Base-by-base conservation (phyloP, 2,888 invertebrate species). In the Limnephilus marmoratus region DNA sequence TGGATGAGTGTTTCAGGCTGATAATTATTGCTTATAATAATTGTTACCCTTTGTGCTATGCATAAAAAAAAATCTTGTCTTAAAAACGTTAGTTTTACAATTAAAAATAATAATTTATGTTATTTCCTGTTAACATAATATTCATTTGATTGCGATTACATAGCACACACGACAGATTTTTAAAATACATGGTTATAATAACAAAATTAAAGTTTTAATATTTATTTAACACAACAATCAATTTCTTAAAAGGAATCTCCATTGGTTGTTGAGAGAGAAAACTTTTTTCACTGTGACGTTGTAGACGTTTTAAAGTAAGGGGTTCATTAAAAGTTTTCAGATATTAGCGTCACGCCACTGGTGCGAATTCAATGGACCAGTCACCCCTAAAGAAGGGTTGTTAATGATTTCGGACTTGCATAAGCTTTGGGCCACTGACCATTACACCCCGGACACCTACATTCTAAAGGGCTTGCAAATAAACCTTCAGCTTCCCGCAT, bases 341-440 rank as follows among this genome's bases (percentile, higher is more conserved):
- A 68, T 68, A 68, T 24, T 24, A 24, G n/a, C 24, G 24, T 41
- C 87, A 45, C 91, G 85, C 83, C 91, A 85, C 91, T 91, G 91
- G 4, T 1, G 24, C 15, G 41, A 88, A 41, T 83, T 89, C 15
- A 83, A 91, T 89, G 80, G 91, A 80, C 37, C 45, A 41, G 53
- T 83, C 81, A 81, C 85, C 90, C 91, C 41, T 88, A 90, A 15
- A 34, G 92, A 90, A 90, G 80, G 81, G 90, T 83, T 45, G 86
- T 82, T 90, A 92, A 92, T 91, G 88, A 91, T 90, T 91, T 91
- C 83, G 91, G 89, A 91, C 91, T 91, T 90, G 91, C 88, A 91
- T 68, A 91, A 91, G 91, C 91, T 91, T 24, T 88, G 18, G 81
- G 81, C 87, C 87, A 85, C 89, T 91, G 91, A 89, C 91, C 91